phyloP scores from a whole-genome alignment of 2,888 invertebrate species.

The Drosophila nr. fundita region DNA sequence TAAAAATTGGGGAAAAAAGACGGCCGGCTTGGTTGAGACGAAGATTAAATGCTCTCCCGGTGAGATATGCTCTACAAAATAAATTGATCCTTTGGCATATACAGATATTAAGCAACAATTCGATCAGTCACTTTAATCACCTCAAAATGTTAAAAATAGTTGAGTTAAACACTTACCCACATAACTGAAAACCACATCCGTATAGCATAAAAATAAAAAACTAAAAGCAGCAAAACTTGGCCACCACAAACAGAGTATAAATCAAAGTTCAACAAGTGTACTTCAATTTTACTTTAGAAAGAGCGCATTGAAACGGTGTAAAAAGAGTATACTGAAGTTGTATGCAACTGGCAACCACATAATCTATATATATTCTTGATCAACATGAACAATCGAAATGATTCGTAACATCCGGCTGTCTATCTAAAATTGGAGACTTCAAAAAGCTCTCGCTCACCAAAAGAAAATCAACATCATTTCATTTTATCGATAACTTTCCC shows the following conservation, averaged over 20 bases:
- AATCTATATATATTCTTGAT: background rate
- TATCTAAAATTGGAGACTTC: background rate
- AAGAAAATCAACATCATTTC: background rate
- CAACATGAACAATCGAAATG: background rate
- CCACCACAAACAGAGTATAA: conserved; percentile 40
- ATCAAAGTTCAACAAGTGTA: conserved; percentile 54
- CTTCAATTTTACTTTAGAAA: conserved; percentile 18
- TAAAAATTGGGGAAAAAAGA: background rate
- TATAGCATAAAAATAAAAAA: conserved; percentile 8
- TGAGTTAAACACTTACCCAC: background rate
- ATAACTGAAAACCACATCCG: background rate
- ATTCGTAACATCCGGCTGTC: background rate
- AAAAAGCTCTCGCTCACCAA: background rate
- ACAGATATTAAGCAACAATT: background rate
- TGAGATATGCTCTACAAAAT: background rate
- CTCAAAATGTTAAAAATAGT: background rate
- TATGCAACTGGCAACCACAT: background rate
- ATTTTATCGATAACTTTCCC: background rate
- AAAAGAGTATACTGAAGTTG: background rate
- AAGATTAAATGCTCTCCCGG: conserved; percentile 19
- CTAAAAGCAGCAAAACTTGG: conserved; percentile 23
- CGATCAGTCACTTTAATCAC: background rate
- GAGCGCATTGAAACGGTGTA: background rate
- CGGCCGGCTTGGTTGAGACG: background rate
- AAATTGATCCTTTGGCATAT: background rate